Conservation (phyloP, 2,113 vertebrate genomes). For the Thalassoma bifasciatum region DNA sequence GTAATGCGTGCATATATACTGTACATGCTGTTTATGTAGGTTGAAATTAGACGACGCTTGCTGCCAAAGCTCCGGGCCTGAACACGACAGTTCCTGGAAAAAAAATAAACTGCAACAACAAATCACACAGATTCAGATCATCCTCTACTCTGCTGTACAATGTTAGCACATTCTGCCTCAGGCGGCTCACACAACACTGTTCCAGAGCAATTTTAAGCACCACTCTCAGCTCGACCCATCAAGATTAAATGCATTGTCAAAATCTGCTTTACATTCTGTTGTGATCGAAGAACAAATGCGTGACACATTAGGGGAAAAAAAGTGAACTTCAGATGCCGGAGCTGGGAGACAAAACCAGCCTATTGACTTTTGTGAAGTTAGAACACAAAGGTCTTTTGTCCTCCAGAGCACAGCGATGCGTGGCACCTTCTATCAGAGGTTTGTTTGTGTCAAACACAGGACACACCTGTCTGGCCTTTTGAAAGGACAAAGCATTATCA, state of each 20-base stretch:
- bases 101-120: conserved; percentile 36
- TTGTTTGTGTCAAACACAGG: conserved; percentile 25
- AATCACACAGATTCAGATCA: conserved; percentile 46
- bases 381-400: conserved; percentile 66
- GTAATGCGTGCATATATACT: background rate
- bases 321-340: conserved; percentile 38
- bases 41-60: conserved; percentile 16
- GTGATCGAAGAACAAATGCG: conserved; percentile 53
- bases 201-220: conserved; percentile 24
- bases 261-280: conserved; percentile 45
- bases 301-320: conserved; percentile 33
- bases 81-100: conserved; percentile 35
- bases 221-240: conserved; percentile 19
- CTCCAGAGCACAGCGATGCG: conserved; percentile 14
- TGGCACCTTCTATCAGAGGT: conserved; percentile 23
- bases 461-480: conserved; percentile 25
- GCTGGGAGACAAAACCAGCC: conserved; percentile 47
- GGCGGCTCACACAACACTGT: conserved; percentile 28
- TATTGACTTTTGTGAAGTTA: conserved; percentile 38
- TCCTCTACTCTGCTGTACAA: conserved; percentile 19
- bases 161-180: conserved; percentile 20
- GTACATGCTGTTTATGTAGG: background rate
- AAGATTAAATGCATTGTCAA: conserved; percentile 11
- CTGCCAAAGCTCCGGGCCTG: conserved; percentile 19
- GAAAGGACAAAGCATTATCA: conserved; percentile 1